A percentile compares a stretch with the other conserved stretches of the same genome.
Evolutionary conservation across 2,113 vertebrate genomes (phyloP).

Genomic region (Calyptommatus sinebrachiatus): DNA sequence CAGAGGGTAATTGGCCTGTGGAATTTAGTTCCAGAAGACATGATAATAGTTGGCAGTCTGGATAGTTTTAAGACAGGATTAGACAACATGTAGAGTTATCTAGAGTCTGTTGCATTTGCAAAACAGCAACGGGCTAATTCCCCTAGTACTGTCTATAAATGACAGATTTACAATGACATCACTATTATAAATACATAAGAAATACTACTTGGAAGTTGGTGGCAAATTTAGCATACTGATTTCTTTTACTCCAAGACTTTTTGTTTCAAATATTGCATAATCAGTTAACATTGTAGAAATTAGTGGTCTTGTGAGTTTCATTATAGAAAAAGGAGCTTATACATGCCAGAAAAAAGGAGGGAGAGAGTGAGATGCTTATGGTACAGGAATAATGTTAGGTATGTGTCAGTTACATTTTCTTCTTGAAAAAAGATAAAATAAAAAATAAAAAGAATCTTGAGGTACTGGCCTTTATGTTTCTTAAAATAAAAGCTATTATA

Average conservation of each 20-base stretch:
- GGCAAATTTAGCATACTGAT: background rate
- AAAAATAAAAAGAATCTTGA: background rate
- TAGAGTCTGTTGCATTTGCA: too few species aligned
- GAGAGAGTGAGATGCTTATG: too few species aligned
- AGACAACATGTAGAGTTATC: too few species aligned
- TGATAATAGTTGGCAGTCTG: too few species aligned
- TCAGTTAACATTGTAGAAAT: background rate
- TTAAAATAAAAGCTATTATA: constrained; percentile 59
- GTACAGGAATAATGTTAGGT: constrained; percentile 3
- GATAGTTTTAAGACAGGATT: too few species aligned
- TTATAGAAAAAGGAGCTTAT: constrained; percentile 20
- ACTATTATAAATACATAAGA: too few species aligned
- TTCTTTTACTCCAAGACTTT: background rate
- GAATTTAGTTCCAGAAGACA: too few species aligned
- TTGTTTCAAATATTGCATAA: background rate
- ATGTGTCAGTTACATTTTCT: constrained; percentile 47
- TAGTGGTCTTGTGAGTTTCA: background rate
- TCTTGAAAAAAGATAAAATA: constrained; percentile 43
- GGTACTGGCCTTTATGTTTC: constrained; percentile 36
- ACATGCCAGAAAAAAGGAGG: background rate
- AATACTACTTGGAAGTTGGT: too few species aligned
- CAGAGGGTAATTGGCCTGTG: too few species aligned
- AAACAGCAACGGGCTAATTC: too few species aligned
- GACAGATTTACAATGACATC: background rate
- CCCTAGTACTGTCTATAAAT: too few species aligned